These are phyloP conservation scores for Oedothorax gibbosus DNA, from an alignment of 1,140 invertebrate species.

Conservation along the genomic window DNA sequence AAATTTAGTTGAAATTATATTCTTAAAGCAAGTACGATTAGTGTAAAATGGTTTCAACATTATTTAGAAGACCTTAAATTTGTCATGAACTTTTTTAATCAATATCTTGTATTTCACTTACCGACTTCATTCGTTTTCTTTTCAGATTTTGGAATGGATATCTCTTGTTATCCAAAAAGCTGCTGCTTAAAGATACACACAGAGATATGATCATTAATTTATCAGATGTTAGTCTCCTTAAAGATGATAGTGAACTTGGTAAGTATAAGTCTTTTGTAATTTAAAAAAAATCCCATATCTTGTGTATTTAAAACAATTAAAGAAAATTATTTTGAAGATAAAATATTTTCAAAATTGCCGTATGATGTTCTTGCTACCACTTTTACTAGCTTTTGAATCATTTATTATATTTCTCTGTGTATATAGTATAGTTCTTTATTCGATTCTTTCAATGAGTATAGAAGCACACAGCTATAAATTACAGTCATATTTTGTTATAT, in stretches of 20 bases:
- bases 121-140: background rate
- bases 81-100: background rate
- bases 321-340: too few species aligned
- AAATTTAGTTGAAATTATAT: too few species aligned
- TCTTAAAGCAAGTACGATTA: too few species aligned
- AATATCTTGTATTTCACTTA: background rate
- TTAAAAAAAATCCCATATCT: too few species aligned
- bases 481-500: too few species aligned
- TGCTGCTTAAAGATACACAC: slow-evolving; percentile 13
- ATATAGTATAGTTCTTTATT: too few species aligned
- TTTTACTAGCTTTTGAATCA: background rate
- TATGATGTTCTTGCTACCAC: background rate
- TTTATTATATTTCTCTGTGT: background rate
- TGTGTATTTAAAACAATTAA: too few species aligned
- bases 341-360: background rate
- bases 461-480: too few species aligned
- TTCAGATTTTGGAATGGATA: slow-evolving; percentile 54
- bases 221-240: slow-evolving; percentile 44
- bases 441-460: too few species aligned
- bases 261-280: background rate
- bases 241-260: slow-evolving; percentile 34
- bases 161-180: slow-evolving; percentile 36
- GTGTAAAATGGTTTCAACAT: too few species aligned
- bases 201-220: slow-evolving; percentile 37
- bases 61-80: background rate